Evolutionary conservation across 2,113 vertebrate species (phyloP).

Genomic region (Aplodontia rufa): DNA sequence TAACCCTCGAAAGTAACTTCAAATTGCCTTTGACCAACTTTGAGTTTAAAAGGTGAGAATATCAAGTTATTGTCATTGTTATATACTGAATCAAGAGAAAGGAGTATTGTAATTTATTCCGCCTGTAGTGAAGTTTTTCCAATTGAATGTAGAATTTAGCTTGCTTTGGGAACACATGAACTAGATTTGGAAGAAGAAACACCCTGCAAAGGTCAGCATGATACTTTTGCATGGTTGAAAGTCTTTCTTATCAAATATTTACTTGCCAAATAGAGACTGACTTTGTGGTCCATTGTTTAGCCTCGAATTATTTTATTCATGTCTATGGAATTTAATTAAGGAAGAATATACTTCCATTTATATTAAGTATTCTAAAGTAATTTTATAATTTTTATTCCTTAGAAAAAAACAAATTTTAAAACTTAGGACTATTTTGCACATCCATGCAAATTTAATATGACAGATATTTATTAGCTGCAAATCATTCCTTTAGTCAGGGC

Average conservation of each 20-base stretch:
- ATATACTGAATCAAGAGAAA: not conserved
- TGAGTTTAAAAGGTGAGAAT: conserved; percentile 42
- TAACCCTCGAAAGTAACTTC: not conserved
- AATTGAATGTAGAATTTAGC: not conserved
- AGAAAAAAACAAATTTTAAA: not conserved
- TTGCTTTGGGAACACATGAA: not conserved
- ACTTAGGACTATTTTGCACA: not conserved
- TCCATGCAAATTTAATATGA: not conserved
- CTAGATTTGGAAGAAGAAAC: not conserved
- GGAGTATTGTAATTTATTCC: not conserved
- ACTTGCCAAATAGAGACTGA: not conserved
- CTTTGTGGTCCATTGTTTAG: not conserved
- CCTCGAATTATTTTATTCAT: not conserved
- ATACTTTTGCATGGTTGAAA: not conserved
- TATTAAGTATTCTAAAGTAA: not conserved
- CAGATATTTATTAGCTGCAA: not conserved
- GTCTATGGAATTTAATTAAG: not conserved
- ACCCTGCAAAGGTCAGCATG: not conserved
- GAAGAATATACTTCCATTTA: not conserved
- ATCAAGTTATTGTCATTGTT: not conserved
- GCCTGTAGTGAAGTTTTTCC: not conserved
- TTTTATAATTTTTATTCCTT: not conserved
- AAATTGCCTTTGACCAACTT: conserved; percentile 29
- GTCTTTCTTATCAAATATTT: conserved; percentile 4
- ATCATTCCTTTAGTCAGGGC: not conserved